Base-by-base conservation (phyloP, 2,113 vertebrate genomes). In the Leptobrachium ailaonicum region DNA sequence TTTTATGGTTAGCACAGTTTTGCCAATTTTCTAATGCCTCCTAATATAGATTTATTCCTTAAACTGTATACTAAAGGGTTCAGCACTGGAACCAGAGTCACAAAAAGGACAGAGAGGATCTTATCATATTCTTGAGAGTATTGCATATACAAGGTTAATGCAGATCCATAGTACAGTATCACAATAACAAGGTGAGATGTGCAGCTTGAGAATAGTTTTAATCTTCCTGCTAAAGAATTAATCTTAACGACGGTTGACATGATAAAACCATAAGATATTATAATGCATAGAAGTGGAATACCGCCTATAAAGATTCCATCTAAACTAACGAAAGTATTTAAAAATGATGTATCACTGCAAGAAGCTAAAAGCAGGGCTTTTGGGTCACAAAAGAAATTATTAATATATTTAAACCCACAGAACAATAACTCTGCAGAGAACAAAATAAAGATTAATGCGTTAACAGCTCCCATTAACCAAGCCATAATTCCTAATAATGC, bases 321-420 rank as follows among this genome's bases (percentile, higher is more conserved):
- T 11, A 43, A 8, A 6, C 56, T 0, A 53, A 69, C 12, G 2
- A 50, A 10, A 1, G 1, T 62, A 2, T 11, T 20, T 2, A 70
- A 32, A 11, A 14, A 13, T 9, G n/a, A 13, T 2, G 54, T 78
- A 8, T 78, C 53, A 62, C 76, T 70, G 2, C 2, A 90, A 53
- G 77, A 79, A 67, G 86, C 54, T 14, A 70, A 86, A 41, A 88
- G 82, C n/a, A 89, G 7, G 20, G 85, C 85, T 40, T 86, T 82
- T 12, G 87, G 14, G 66, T 88, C 87, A 82, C 87, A 87, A 80
- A 84, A 89, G 76, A 87, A 83, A 70, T 85, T 82, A 11, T 73
- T 84, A 64, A 84, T 42, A 66, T 85, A 2, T 0, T 58, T 76
- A 68, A 79, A 67, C 1, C 84, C 82, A 41, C 85, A 85, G 62